Evolutionary conservation across 2,797 vertebrate genomes (phyloP), one percentile per base, ranked within the genome.

Genomic region (Columba guinea): DNA sequence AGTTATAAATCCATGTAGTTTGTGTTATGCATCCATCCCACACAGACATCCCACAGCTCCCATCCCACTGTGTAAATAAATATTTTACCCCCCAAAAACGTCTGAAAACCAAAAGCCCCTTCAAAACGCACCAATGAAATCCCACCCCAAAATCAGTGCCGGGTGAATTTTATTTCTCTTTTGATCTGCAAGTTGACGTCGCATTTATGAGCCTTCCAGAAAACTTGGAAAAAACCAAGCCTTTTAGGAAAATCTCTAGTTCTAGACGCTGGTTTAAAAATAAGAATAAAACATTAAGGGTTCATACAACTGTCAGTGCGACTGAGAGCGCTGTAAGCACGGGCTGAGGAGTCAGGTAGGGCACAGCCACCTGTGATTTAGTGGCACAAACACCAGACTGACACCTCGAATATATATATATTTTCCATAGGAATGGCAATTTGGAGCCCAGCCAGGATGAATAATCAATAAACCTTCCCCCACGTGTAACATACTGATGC

Each of bases 401-500:
- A 9, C 37, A 58, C 52, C 19, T 30, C 7, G 6, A 37, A 55
- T 32, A 20, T 7, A 14, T 18, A 32, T 22, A 41, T 41, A 41
- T 41, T 19, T 23, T 9, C 21, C 51, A 28, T 28, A 17, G 8
- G 35, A 76, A 51, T 16, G 58, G 41, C 41, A 41, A 22, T 52
- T 13, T 13, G 28, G 34, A 69, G n/a, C 35, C 17, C 32, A 73
- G 39, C 10, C 8, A 26, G 32, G 21, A 74, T 20, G 19, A 53
- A 48, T 6, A 5, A 24, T 67, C 64, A 59, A 23, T 9, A 65
- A 41, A 9, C 4, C 26, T 48, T 48, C 20, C 14, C 37, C 23
- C 6, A 30, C 0, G 0, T 9, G 30, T 14, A n/a, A 68, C 39
- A 12, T 0, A 30, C 7, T 59, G 28, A 12, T 2, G 18, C 10